Base-by-base conservation (phyloP, 2,888 invertebrate species). In the Cerceris rybyensis region DNA sequence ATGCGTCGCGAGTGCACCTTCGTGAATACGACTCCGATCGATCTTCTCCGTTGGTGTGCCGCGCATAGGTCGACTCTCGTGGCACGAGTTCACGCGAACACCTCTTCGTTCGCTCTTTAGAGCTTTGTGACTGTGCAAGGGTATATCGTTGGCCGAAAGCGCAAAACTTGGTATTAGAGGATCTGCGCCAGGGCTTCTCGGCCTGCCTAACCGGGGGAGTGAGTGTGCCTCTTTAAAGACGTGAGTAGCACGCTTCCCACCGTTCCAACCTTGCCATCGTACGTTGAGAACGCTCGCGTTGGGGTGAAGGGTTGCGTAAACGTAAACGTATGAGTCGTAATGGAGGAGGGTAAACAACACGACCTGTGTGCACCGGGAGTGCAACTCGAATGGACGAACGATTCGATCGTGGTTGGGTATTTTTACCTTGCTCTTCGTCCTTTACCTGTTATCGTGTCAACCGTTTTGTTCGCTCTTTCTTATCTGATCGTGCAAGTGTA, bases 191-290 rank as follows among this genome's bases (percentile, higher is more conserved):
- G 13, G 16, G 46, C 46, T n/a, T 13, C 60, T 14, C 17, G 16
- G 16, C 9, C 13, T n/a, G 60, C 57, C 75, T 71, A 75, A 71
- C 55, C 16, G 16, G 46, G 46, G 67, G 70, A 85, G 67, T 73
- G 82, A 80, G 75, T 71, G 86, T 66, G 84, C 79, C 81, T 81
- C 86, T 86, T 83, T 84, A 82, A 84, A 77, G 76, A 75, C 72
- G 75, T 58, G 79, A 71, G 70, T 66, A 66, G 49, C 80, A 70
- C 78, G 61, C 81, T 73, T 66, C 70, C 42, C 61, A 55, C 64
- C 78, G 50, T 72, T 71, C 76, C 67, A 66, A 71, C 60, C 60
- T 76, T 66, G 60, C 14, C 63, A 43, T 73, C 70, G 65, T 52
- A 13, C 55, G 61, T 54, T 50, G 39, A 28, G 57, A 28, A 57